Evolutionary conservation across 1,140 invertebrate species (phyloP), one percentile per base, ranked within the genome.

Genomic region (Apis cerana): DNA sequence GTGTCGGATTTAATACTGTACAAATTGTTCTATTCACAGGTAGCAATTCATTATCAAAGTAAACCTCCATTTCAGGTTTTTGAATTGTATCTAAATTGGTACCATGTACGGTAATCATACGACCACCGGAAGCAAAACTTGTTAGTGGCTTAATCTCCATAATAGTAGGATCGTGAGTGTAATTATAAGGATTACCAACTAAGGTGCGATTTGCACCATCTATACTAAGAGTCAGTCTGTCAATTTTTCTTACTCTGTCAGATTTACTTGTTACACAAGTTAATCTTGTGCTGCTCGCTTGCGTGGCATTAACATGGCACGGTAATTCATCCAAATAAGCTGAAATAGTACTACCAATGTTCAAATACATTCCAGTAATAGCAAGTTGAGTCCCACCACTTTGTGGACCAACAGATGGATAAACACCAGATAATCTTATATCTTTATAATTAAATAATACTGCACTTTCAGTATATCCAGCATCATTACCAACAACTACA

Each of bases 341-440:
- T 7, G 96, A 96, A 79, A 98, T 97, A 82, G 96, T 96, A 54
- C 97, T 98, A 9, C 99, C 99, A 91, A 99, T 98, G 91, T 99
- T 99, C 68, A 99, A 94, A 94, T 99, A 97, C 85, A 97, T 96
- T 23, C 99, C 99, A 85, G 96, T 97, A 80, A 99, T 97, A 5
- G 97, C 97, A 68, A 99, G 93, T 87, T 97, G 96, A 0, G 99
- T 99, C 2, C 99, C 99, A 43, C 99, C 99, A 85, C 98, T 98
- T 88, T 97, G 96, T 9, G 99, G 99, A 0, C 99, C 99, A 67
- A 98, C 95, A 1, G 95, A 94, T 2, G 99, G 99, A 92, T 96
- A 96, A 72, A 99, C 95, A 11, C 97, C 96, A 68, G 95, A 96
- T 65, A 99, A 92, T 90, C 96, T 95, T 72, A 98, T 96, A 92